These are phyloP conservation scores for Synchiropus splendidus DNA, from an alignment of 2,113 vertebrate genomes.

Conservation along the genomic window DNA sequence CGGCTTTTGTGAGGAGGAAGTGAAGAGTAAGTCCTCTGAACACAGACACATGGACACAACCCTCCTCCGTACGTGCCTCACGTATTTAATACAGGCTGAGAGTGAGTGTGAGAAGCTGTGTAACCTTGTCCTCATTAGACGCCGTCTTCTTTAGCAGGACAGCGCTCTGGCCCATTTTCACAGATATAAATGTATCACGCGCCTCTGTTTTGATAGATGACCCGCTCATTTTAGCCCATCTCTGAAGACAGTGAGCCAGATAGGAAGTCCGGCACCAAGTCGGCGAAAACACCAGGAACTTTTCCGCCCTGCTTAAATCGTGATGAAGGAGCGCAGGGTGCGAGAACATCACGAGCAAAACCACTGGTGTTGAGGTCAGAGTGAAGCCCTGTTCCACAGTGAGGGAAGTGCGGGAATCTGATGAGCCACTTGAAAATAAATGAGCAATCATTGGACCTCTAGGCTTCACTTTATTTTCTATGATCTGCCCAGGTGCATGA, in stretches of 20 bases:
- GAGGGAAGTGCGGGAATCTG: no score
- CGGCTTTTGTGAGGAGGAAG: conserved; percentile 7
- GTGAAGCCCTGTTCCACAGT: no score
- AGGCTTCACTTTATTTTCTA: no score
- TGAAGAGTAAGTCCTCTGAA: conserved; percentile 17
- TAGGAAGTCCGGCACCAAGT: conserved; percentile 20
- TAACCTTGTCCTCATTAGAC: conserved; percentile 70
- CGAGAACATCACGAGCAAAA: no score
- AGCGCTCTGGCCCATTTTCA: conserved; percentile 61
- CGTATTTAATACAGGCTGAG: conserved; percentile 30
- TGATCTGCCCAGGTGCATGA: no score
- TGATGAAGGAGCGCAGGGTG: no score
- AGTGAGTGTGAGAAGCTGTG: conserved; percentile 15
- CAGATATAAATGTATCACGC: conserved; percentile 58
- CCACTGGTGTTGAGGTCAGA: no score
- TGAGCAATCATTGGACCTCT: no score
- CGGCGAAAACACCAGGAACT: no score
- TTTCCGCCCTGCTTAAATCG: no score
- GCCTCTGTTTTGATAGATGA: conserved; percentile 59
- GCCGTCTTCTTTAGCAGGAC: conserved; percentile 49
- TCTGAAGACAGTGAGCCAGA: conserved; percentile 47
- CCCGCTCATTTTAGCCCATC: conserved; percentile 57
- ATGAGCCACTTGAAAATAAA: no score
- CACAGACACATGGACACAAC: no score
- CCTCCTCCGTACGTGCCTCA: conserved; percentile 5